phyloP scores from a whole-genome alignment of 37 sponge, comb jelly and placozoan species.

The Crambe crambe region DNA sequence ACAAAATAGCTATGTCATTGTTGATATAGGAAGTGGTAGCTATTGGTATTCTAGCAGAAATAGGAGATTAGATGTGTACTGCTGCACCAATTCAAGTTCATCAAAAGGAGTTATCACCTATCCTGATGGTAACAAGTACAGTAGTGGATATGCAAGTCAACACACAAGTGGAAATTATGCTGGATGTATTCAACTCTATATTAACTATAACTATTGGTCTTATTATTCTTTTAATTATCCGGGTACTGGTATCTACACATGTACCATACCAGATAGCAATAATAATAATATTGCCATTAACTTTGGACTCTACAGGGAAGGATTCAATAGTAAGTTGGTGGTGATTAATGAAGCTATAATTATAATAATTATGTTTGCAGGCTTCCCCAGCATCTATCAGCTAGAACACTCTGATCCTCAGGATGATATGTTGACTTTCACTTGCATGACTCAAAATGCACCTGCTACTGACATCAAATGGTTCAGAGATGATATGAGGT shows the following conservation, averaged over 20 bases:
- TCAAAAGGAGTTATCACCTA: too few species aligned
- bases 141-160: background rate
- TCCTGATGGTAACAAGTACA: background rate
- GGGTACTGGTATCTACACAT: conserved; percentile 6
- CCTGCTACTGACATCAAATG: background rate
- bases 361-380: background rate
- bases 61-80: background rate
- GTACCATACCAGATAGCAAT: background rate
- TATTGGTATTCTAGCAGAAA: background rate
- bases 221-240: background rate
- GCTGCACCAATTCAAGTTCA: background rate
- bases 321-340: background rate
- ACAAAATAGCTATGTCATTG: background rate
- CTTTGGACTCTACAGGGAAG: conserved; percentile 7
- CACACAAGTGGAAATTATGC: background rate
- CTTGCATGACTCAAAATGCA: background rate
- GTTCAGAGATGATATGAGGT: background rate
- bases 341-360: background rate
- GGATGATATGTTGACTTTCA: too few species aligned
- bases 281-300: background rate
- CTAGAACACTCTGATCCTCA: too few species aligned
- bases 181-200: background rate
- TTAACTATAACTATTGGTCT: background rate
- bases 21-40: background rate
- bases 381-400: background rate